Base-by-base conservation (phyloP, 2,113 vertebrate genomes). In the Cavia aperea region DNA sequence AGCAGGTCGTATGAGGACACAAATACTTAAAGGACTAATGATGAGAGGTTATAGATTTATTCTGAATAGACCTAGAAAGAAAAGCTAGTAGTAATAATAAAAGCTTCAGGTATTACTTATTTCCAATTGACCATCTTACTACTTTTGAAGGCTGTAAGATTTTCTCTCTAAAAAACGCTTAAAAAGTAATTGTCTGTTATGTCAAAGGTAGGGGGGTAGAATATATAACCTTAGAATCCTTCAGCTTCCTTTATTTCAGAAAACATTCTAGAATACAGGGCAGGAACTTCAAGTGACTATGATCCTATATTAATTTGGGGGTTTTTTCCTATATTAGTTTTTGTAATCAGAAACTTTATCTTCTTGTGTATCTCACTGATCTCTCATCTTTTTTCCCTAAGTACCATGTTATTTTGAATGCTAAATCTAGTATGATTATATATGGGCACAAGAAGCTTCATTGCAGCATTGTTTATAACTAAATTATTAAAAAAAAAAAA, bases 141-240 rank as follows among this genome's bases (percentile, higher is more conserved):
- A 16, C 9, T 68, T 60, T 90, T 43, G 7, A 5, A 88, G 21
- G 58, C 24, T 70, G 16, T 72, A 36, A 78, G 26, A 4, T 51
- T 63, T 88, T 51, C 21, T 82, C 56, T n/a, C 73, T 85, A 84
- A 58, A 96, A 84, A 90, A 10, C 31, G n/a, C 81, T 94, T 89
- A 88, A 36, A 36, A 78, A 63, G 46, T 62, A 91, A 39, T 39
- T 54, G 33, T 11, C 16, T 46, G 54, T 65, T 43, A 62, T 51
- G 31, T 72, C 65, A 78, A 83, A 51, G 60, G 43, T 73, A 23
- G 15, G 85, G 24, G 24, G 26, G 33, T 49, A 81, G 31, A 70
- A 63, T 56, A 75, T 33, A 78, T 11, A 39, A 88, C 60, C 7
- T 82, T 24, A 58, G 2, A 77, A 43, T 83, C 18, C 11, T 63